A percentile compares a stretch with the other conserved stretches of the same genome.
Conservation (phyloP, 2,797 vertebrate genomes). For the Anguilla megastoma region DNA sequence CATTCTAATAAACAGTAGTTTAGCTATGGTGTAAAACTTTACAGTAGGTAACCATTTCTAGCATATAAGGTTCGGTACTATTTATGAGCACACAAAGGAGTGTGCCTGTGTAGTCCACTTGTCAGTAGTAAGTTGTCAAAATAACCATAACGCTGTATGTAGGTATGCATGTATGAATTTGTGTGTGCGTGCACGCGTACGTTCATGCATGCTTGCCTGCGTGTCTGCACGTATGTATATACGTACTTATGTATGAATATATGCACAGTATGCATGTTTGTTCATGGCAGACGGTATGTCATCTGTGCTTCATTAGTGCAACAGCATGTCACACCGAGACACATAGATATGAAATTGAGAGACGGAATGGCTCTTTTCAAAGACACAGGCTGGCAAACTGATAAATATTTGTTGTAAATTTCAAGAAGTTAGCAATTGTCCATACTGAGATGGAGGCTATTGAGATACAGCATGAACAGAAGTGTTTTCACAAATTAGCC, state of each 20-base stretch:
- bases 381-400: conserved; percentile 29
- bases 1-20: not conserved
- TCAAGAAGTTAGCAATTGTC: conserved; percentile 37
- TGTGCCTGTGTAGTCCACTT: not conserved
- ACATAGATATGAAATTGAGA: conserved; percentile 25
- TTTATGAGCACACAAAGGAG: not conserved
- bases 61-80: not conserved
- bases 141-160: not conserved
- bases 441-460: conserved; percentile 8
- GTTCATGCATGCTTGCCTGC: not conserved
- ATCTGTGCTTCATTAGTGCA: not conserved
- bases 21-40: not conserved
- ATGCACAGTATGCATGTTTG: conserved; percentile 1
- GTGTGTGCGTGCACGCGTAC: not conserved
- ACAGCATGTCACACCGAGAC: not conserved
- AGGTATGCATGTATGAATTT: conserved; percentile 3
- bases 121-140: not conserved
- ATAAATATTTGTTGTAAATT: conserved; percentile 36
- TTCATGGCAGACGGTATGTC: conserved; percentile 20
- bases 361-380: not conserved
- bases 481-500: conserved; percentile 22
- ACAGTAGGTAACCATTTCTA: not conserved
- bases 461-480: conserved; percentile 21
- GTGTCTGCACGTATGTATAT: not conserved
- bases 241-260: conserved; percentile 24